Evolutionary conservation across 2,797 vertebrate species (phyloP), one percentile per base, ranked within the genome.

Genomic region (Argya squamiceps): DNA sequence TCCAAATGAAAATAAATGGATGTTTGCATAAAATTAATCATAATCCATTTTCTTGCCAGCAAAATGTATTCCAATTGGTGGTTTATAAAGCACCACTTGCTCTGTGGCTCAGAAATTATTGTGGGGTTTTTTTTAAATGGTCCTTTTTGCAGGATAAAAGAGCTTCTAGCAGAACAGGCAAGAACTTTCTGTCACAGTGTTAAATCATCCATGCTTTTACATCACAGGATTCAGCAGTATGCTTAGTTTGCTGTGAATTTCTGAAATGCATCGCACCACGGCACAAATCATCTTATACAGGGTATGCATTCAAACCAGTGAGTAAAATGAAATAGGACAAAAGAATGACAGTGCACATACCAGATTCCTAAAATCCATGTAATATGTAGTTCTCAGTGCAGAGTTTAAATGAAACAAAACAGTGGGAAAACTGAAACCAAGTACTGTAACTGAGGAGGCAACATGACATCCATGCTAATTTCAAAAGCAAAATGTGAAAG

Each of bases 1-100:
- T 93, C 71, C 93, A 94, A 95, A 95, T 93, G 75, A 94, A 97
- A 98, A 97, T 46, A 97, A 97, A 96, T 88, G 24, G 34, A 62
- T 67, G 43, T 88, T 83, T 85, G 59, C 71, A 75, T 82, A 91
- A 77, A 95, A 97, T 95, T 91, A 96, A 96, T 89, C 74, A 79
- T 88, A 96, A 94, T 52, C 41, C 58, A 44, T 86, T 97, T 96
- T 92, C 55, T 92, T 95, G 76, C 68, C 84, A 94, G 46, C 17
- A 77, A 84, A 50, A 59, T 17, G 36, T 46, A 84, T 83, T 96
- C 69, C 24, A 50, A 1, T 53, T 74, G 56, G 23, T 90, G 18
- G 43, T 75, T 90, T 49, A 84, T 50, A 90, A 84, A 93, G 78
- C 10, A 26, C 21, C 22, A 27, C 21, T 60, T 60, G 24, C 24